These are phyloP conservation scores for Myioborus miniatus DNA, from an alignment of 2,797 vertebrate genomes.

Conservation along the genomic window DNA sequence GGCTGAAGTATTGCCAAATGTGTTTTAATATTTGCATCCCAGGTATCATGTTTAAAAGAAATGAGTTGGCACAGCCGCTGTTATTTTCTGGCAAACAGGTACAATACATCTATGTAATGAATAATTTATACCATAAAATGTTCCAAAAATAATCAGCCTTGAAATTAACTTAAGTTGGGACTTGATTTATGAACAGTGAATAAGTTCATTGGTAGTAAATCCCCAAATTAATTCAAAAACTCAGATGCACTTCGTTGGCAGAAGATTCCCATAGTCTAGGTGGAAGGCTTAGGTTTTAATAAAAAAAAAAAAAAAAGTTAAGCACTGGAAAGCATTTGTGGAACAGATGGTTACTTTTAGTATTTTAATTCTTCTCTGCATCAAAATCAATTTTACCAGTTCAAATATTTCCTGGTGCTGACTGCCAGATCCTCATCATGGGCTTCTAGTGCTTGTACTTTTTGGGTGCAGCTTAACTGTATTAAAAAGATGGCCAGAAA, in stretches of 20 bases:
- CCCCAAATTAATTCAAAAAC: constrained; percentile 13
- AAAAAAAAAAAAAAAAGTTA: not conserved
- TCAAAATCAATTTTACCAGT: not conserved
- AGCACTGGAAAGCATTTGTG: not conserved
- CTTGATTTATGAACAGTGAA: constrained; percentile 27
- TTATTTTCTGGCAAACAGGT: constrained; percentile 29
- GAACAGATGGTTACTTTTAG: not conserved
- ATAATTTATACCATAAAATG: constrained; percentile 27
- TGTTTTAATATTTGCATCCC: not conserved
- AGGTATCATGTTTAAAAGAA: constrained; percentile 1
- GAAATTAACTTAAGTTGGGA: constrained; percentile 50
- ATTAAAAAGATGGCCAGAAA: not conserved
- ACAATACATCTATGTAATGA: constrained; percentile 12
- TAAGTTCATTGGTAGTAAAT: constrained; percentile 35
- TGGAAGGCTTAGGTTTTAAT: not conserved
- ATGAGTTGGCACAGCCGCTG: not conserved
- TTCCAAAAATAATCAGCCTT: constrained; percentile 54
- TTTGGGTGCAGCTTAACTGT: not conserved
- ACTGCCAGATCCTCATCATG: not conserved
- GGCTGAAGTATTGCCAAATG: not conserved
- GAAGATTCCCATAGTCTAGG: not conserved
- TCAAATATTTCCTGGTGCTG: not conserved
- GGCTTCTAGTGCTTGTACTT: not conserved
- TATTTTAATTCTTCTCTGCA: not conserved
- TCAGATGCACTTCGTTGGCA: not conserved